Percentiles rank a stretch among this genome's conserved stretches.
phyloP scores from a whole-genome alignment of 1,140 invertebrate species.

The Pachypeltis micranthus region DNA sequence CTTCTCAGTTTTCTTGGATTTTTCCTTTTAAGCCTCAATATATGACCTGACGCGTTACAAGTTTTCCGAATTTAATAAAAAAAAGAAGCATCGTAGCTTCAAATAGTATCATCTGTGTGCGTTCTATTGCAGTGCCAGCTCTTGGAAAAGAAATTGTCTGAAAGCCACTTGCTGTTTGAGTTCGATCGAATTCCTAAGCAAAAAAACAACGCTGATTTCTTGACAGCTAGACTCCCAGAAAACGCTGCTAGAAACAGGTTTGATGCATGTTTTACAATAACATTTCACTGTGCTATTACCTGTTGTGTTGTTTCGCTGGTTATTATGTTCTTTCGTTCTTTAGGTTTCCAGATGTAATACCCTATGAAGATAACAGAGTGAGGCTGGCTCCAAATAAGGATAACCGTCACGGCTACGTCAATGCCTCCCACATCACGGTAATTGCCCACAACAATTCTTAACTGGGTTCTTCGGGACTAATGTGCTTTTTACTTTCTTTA shows the following conservation, averaged over 20 bases:
- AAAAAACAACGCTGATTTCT: conserved; percentile 52
- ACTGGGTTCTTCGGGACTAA: too few relatives aligned
- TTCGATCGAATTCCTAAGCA: conserved; percentile 78
- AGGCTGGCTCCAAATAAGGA: conserved; percentile 59
- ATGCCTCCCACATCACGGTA: conserved; percentile 76
- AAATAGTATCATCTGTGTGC: too few relatives aligned
- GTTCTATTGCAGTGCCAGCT: conserved; percentile 56
- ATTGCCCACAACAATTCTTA: too few relatives aligned
- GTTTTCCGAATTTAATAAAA: too few relatives aligned
- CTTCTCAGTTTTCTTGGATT: too few relatives aligned
- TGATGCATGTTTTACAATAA: neutral
- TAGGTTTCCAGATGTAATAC: conserved; percentile 59
- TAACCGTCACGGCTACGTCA: conserved; percentile 77
- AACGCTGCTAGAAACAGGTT: conserved; percentile 43
- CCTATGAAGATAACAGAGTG: conserved; percentile 79
- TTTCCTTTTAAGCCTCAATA: too few relatives aligned
- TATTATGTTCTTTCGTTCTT: conserved; percentile 26
- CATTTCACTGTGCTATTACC: neutral
- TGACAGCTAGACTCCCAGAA: conserved; percentile 51
- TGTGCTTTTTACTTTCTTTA: too few relatives aligned
- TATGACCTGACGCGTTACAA: too few relatives aligned
- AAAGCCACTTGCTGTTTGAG: conserved; percentile 70
- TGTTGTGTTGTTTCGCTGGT: too few relatives aligned
- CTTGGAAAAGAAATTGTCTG: conserved; percentile 65
- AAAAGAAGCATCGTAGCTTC: too few relatives aligned